These are phyloP conservation scores for Adelognathus sp. DNA, from an alignment of 2,888 invertebrate species.

Conservation along the genomic window DNA sequence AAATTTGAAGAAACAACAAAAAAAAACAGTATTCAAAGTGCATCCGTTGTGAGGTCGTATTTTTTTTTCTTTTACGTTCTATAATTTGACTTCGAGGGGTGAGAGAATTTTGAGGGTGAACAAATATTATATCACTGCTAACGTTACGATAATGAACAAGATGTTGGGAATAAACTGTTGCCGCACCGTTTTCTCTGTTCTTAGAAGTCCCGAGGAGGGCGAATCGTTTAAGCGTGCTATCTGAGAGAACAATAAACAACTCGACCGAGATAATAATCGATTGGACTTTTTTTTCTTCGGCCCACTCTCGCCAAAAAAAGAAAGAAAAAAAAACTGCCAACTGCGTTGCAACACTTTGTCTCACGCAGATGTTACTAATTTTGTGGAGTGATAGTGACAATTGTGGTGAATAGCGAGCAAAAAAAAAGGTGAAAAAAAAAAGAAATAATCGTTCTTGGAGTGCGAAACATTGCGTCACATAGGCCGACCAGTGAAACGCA, in stretches of 20 bases:
- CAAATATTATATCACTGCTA: slow-evolving; percentile 22
- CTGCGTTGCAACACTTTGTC: neutral
- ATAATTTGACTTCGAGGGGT: slow-evolving; percentile 63
- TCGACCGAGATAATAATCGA: slow-evolving; percentile 1
- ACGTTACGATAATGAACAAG: slow-evolving; percentile 71
- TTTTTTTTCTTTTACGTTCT: slow-evolving; percentile 74
- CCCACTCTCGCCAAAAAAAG: neutral
- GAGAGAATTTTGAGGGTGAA: neutral
- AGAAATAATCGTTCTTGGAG: neutral
- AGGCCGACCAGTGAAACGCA: neutral
- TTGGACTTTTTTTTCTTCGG: neutral
- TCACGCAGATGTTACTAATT: neutral
- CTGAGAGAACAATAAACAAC: slow-evolving; percentile 66
- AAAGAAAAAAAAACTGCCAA: slow-evolving; percentile 1
- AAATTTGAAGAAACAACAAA: neutral
- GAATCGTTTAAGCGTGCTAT: slow-evolving; percentile 74
- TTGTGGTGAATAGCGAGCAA: slow-evolving; percentile 27
- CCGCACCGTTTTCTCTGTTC: slow-evolving; percentile 75
- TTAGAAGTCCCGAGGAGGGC: slow-evolving; percentile 79
- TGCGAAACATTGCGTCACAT: neutral
- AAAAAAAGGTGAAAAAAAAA: slow-evolving; percentile 12
- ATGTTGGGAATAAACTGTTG: slow-evolving; percentile 77
- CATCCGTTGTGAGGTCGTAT: slow-evolving; percentile 61
- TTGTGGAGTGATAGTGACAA: slow-evolving; percentile 45
- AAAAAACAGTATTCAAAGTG: slow-evolving; percentile 64